Evolutionary conservation across 2,797 vertebrate species (phyloP).

Genomic region (Xyrichtys novacula): DNA sequence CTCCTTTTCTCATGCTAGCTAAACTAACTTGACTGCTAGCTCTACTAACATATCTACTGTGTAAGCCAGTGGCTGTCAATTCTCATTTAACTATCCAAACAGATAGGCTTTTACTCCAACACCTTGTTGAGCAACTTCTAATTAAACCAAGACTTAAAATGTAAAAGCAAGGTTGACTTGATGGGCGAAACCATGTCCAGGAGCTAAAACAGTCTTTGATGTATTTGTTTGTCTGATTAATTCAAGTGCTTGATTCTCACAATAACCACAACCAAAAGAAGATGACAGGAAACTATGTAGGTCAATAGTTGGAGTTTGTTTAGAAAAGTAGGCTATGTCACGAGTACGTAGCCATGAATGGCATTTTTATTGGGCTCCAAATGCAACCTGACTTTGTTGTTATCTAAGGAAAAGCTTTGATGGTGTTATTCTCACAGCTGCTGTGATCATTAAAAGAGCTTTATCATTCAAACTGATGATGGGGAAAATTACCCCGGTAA

Average conservation of each 20-base stretch:
- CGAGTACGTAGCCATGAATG: not conserved
- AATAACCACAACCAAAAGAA: not conserved
- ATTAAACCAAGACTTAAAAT: not conserved
- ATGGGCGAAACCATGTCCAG: not conserved
- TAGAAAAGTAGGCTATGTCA: not conserved
- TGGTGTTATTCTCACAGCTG: not conserved
- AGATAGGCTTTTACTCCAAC: not conserved
- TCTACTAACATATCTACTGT: not conserved
- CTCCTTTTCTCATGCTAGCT: not conserved
- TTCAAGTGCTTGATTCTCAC: not conserved
- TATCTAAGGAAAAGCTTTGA: not conserved
- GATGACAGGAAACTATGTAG: conserved; percentile 10
- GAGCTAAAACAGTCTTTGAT: not conserved
- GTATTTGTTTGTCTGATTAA: not conserved
- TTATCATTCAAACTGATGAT: not conserved
- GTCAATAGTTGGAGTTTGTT: not conserved
- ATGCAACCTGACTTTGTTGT: not conserved
- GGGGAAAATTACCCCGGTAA: not conserved
- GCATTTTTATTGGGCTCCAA: not conserved
- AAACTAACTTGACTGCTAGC: not conserved
- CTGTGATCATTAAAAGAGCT: not conserved
- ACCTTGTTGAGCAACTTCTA: not conserved
- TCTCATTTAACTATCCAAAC: not conserved
- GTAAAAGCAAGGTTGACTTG: too few species aligned
- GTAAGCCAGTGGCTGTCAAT: not conserved